A percentile compares a stretch with the other conserved stretches of the same genome.
phyloP scores from a whole-genome alignment of 2,888 invertebrate genomes.

The Orthosia gothica region DNA sequence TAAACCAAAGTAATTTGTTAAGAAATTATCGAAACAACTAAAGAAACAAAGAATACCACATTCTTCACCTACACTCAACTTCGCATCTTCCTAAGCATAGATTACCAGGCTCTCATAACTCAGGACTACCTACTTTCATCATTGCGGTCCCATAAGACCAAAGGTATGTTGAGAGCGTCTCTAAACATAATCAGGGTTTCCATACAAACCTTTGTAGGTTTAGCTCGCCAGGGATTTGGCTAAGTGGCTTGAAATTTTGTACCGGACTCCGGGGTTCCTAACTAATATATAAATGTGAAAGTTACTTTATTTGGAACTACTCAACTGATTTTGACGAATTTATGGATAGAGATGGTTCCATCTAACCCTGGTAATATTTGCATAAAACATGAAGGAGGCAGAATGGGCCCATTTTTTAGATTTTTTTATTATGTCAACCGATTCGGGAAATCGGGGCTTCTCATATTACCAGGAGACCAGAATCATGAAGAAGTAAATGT shows the following conservation, averaged over 20 bases:
- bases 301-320: too few relatives aligned
- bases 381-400: too few relatives aligned
- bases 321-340: too few relatives aligned
- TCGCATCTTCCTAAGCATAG: background rate
- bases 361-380: too few relatives aligned
- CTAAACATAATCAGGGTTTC: slow-evolving; percentile 39
- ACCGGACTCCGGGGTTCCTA: background rate
- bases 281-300: too few relatives aligned
- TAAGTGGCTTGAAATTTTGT: slow-evolving; percentile 27
- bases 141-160: slow-evolving; percentile 30
- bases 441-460: too few relatives aligned
- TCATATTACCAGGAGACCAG: too few relatives aligned
- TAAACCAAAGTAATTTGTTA: too few relatives aligned
- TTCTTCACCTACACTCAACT: background rate
- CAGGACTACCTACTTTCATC: slow-evolving; percentile 21
- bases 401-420: too few relatives aligned
- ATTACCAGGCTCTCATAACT: slow-evolving; percentile 29
- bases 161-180: slow-evolving; percentile 23
- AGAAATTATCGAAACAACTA: background rate
- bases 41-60: background rate
- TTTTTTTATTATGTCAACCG: too few relatives aligned
- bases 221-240: slow-evolving; percentile 20
- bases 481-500: too few relatives aligned
- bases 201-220: slow-evolving; percentile 24
- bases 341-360: too few relatives aligned